Evolutionary conservation across 1,140 invertebrate species (phyloP).

Genomic region (Batillaria attramentaria): DNA sequence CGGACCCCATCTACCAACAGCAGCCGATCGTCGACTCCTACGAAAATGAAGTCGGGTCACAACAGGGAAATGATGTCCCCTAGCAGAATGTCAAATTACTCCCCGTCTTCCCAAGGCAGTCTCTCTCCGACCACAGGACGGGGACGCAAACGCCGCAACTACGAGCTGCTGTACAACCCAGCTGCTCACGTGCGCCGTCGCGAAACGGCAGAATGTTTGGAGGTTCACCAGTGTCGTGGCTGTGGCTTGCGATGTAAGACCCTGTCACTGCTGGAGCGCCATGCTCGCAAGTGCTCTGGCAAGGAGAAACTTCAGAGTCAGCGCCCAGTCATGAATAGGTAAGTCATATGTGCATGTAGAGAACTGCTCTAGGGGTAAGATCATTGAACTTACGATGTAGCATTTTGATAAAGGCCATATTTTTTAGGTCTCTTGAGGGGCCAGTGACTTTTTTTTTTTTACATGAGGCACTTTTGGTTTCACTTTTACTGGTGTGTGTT

Average conservation of each 20-base stretch:
- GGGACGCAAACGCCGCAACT: slow-evolving; percentile 39
- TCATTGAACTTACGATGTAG: too few relatives aligned
- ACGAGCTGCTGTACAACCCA: slow-evolving; percentile 61
- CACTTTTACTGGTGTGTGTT: neutral
- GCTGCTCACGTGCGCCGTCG: slow-evolving; percentile 58
- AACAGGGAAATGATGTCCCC: slow-evolving; percentile 13
- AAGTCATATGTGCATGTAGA: slow-evolving; percentile 23
- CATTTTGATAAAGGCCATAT: too few relatives aligned
- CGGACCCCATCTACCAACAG: too few relatives aligned
- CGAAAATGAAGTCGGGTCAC: neutral
- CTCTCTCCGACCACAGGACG: neutral
- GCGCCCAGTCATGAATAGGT: slow-evolving; percentile 48
- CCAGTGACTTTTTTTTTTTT: too few relatives aligned
- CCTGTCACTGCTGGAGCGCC: slow-evolving; percentile 60
- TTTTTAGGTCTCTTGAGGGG: too few relatives aligned
- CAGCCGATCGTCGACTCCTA: neutral
- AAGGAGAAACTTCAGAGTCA: slow-evolving; percentile 60
- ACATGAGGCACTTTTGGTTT: too few relatives aligned
- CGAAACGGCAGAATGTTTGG: slow-evolving; percentile 58
- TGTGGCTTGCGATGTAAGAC: slow-evolving; percentile 63
- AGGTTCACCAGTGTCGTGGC: slow-evolving; percentile 62
- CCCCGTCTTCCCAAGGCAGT: neutral
- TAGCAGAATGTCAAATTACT: neutral
- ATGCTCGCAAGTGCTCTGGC: slow-evolving; percentile 60
- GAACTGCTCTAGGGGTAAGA: neutral